Base-by-base conservation (phyloP, 2,888 invertebrate species). In the Pammene fasciana region DNA sequence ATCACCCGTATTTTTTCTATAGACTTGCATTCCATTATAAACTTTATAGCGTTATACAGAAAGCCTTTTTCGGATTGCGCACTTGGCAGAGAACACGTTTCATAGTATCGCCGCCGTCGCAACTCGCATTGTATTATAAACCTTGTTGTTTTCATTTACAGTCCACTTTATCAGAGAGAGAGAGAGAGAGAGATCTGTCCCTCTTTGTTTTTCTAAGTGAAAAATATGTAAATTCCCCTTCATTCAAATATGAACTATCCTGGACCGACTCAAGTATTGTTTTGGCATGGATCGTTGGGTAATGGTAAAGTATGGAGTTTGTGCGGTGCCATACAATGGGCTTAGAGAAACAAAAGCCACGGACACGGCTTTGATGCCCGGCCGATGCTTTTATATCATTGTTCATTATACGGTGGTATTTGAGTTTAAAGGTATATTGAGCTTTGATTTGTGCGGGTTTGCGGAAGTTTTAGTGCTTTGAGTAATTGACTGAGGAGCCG, bases 321-420 rank as follows among this genome's bases (percentile, higher is more conserved):
- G 59, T 34, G 59, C 26, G n/a, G 18, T 11, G 50, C 6, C 18
- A 8, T 36, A 60, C 60, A 60, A 60, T 60, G 16, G 46, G 60
- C 48, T 60, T 60, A 60, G 60, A 9, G 46, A 46, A 36, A 60
- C 60, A 60, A 60, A 60, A 60, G 60, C 54, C n/a, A n/a, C 60
- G 14, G 46, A 60, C 60, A 14, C 34, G 46, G 46, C 59, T 60
- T 48, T 60, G 60, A 48, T 60, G 60, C 60, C 26, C 36, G 60
- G 16, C 36, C 26, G 45, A 48, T 16, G 36, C 46, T 36, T 59
- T 26, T 26, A n/a, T 46, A 34, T 59, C 26, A 46, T 60, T 60
- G 60, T 60, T 60, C 45, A 59, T 59, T 59, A 41, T 45, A 34
- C 45, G 10, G 14, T 16, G 60, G 14, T 60, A 14, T 60, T 56